Base-by-base conservation (phyloP, 23 tunicate species). In the Phallusia fumigata region DNA sequence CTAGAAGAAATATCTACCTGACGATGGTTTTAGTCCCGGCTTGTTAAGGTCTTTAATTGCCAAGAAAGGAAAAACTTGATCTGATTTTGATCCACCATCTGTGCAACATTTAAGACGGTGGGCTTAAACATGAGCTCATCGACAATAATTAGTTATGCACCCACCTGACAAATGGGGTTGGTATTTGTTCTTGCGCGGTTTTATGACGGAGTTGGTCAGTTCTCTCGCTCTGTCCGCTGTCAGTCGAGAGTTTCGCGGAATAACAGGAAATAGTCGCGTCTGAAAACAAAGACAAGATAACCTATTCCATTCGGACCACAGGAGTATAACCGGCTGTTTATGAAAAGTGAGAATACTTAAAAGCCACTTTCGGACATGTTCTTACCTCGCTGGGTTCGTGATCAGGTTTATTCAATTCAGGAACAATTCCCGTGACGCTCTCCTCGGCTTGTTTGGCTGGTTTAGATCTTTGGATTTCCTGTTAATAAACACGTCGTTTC, bases 191-290 rank as follows among this genome's bases (percentile, higher is more conserved):
- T 51, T 82, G 18, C 79, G 65, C 26, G 91, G 91, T 33, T 84
- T 87, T 0, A 92, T 84, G 0, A 84, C 88, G 19, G 97, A 83
- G 76, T 92, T 87, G 10, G 91, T 84, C 33, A 92, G 44, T 40
- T 84, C 83, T 74, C 86, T 86, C 35, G 97, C 97, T 75, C 86
- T 72, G 65, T 92, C 97, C 26, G 97, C 97, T 26, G 97, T 92
- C 31, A 92, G 75, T 24, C 97, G 87, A 3, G 97, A 74, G 79
- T 92, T 92, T 35, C 97, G 35, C 21, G 97, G 97, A 18, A 92
- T 92, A 31, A 75, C 83, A 19, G 97, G 97, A 84, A 92, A 92
- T 36, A 92, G 83, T 1, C 82, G 85, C 6, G 91, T 79, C 97
- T 92, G 73, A 3, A 40, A 40, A 40, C 47, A 40, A 40, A n/a